Conservation (phyloP, 2,797 vertebrate species). For the Hippopotamyrus pictus region DNA sequence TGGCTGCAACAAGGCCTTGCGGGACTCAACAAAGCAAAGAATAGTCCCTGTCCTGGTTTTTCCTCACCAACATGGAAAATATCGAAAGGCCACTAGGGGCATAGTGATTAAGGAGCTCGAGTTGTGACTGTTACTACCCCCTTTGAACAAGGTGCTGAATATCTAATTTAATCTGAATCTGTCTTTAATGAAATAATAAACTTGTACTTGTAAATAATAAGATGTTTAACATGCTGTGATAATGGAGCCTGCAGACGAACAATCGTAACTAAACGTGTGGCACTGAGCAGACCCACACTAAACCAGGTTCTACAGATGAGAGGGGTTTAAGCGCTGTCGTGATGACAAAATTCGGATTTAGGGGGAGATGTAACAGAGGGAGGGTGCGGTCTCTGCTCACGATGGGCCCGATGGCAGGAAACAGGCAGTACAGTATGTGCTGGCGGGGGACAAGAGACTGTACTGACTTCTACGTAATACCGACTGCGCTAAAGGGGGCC, state of each 20-base stretch:
- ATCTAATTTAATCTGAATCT: background rate
- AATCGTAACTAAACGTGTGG: background rate
- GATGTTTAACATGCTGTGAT: background rate
- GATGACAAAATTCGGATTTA: background rate
- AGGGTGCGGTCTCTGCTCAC: background rate
- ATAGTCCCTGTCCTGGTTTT: background rate
- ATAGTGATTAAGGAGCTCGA: background rate
- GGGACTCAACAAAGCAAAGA: slow-evolving; percentile 17
- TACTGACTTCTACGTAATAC: background rate
- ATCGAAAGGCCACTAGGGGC: background rate
- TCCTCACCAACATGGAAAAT: background rate
- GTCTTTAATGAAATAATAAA: background rate
- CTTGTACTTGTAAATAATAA: background rate
- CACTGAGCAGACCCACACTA: background rate
- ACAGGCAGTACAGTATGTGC: too few relatives aligned
- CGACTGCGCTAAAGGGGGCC: background rate
- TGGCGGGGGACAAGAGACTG: background rate
- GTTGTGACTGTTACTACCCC: background rate
- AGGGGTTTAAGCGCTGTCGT: background rate
- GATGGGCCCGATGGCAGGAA: background rate
- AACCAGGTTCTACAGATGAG: background rate
- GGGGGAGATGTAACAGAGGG: background rate
- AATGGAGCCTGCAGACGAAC: background rate
- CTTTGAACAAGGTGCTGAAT: background rate
- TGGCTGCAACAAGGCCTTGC: slow-evolving; percentile 20